Base-by-base conservation (phyloP, 2,797 vertebrate genomes). In the Vultur gryphus region DNA sequence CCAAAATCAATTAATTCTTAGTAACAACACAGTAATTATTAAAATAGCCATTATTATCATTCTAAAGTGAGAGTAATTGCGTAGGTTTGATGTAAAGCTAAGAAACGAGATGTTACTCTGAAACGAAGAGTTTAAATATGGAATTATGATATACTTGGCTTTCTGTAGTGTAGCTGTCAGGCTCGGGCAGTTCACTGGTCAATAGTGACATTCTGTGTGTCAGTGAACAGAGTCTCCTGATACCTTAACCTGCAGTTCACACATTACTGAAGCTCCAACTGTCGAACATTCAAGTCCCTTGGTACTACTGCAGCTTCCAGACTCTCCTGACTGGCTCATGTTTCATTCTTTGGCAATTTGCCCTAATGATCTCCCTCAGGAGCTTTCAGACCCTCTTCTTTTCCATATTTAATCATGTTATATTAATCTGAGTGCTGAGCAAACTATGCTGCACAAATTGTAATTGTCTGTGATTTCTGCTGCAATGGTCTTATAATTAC, bases 291-390 rank as follows among this genome's bases (percentile, higher is more conserved):
- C 97, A 97, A 96, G 98, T 99, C 99, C 99, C 99, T 95, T 95
- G 99, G 98, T 98, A 98, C 98, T 98, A 93, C 96, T 97, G 98
- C 98, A 97, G 99, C 98, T 98, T 98, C 98, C 99, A 98, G 99
- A 98, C 98, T 99, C 99, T 99, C 98, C 99, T 99, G 98, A 98
- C 98, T 99, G 99, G 99, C 99, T 99, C 99, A 99, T 99, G 99
- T 99, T 99, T 99, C 99, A 99, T 99, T 99, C 99, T 99, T 99
- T 99, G 99, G 99, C 99, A 99, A 99, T 99, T 99, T 99, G 99
- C 99, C 99, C 99, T 99, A 99, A 99, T 99, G 99, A 99, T 99
- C 98, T 99, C 99, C 99, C 99, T 92, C 97, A 98, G 99, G 99
- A 99, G 98, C 98, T 98, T 98, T 99, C 99, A 98, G 98, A 98